These are phyloP conservation scores for Sylvietta virens DNA, from an alignment of 2,113 vertebrate genomes.

Conservation along the genomic window DNA sequence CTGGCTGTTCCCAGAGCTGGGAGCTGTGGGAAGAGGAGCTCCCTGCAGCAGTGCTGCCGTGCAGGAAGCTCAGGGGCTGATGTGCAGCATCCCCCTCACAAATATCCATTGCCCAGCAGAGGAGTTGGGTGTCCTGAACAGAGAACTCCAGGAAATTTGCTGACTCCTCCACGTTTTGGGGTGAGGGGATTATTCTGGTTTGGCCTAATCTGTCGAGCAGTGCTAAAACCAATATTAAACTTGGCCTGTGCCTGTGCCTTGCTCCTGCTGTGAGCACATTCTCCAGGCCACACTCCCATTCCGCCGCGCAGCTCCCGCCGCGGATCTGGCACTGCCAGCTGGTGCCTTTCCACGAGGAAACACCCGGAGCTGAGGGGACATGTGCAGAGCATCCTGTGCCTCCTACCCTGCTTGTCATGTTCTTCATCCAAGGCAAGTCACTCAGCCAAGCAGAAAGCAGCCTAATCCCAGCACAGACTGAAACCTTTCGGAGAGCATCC, in stretches of 20 bases:
- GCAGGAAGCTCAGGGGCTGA: neutral
- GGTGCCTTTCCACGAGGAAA: slow-evolving; percentile 18
- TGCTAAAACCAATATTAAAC: neutral
- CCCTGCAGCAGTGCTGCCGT: neutral
- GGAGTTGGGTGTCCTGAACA: neutral
- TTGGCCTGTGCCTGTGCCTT: neutral
- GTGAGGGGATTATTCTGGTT: neutral
- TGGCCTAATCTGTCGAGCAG: neutral
- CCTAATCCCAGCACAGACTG: neutral
- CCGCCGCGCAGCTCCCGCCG: neutral
- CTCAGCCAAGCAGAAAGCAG: neutral
- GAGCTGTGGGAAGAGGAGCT: neutral
- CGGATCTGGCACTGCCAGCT: neutral
- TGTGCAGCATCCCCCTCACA: neutral
- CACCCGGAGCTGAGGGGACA: neutral
- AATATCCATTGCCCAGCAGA: neutral
- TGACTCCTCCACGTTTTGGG: neutral
- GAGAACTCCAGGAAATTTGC: neutral
- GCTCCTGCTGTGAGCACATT: neutral
- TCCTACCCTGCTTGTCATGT: neutral
- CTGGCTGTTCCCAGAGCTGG: neutral
- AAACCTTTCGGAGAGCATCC: neutral
- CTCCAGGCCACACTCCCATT: neutral
- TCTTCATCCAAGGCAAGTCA: neutral
- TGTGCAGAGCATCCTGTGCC: slow-evolving; percentile 2